Base-by-base conservation (phyloP, 2,797 vertebrate genomes). In the Anguilla anguilla region DNA sequence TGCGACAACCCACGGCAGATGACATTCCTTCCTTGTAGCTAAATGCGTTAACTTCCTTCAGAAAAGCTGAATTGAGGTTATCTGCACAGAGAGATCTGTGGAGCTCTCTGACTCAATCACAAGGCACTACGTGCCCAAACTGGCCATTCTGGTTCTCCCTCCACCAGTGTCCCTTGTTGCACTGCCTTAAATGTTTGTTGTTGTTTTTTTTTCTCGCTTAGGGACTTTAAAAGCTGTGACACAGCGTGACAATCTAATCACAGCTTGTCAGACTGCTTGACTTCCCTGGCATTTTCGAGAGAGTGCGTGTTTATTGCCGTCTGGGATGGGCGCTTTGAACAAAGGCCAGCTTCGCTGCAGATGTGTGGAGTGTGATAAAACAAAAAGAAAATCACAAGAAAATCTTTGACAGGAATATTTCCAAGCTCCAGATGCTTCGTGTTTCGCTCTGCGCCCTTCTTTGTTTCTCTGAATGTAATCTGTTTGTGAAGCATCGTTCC, bases 91-190 rank as follows among this genome's bases (percentile, higher is more conserved):
- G 6, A 49, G 49, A 51, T n/a, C 25, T 53, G 25, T 1, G 25
- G 43, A 46, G 53, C 15, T 49, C 53, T 13, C 19, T 84, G 64
- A 77, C 69, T 10, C 49, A 72, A 31, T 85, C 25, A 43, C 13
- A 2, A 39, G n/a, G 31, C 59, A 64, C 9, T 0, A 39, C 19
- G 35, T 31, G 69, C 25, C 17, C 59, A 77, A 93, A 91, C 94
- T 89, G 72, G 93, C 86, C 13, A 0, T 86, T 90, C 93, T 87
- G 84, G 93, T 92, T 91, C 1, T 69, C 39, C 39, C 85, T 74
- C 86, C 89, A 86, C 87, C 87, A 67, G 85, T 84, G 22, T 51
- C 74, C 49, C 19, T 83, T 25, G 85, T 13, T 61, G 86, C 82
- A 86, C 69, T 51, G 28, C 0, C 2, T 59, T 39, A 10, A 19